Percentiles rank a stretch among this genome's conserved stretches.
Evolutionary conservation across 53 echinoderm and acorn worm genomes (phyloP).

Genomic region (Astropecten irregularis): DNA sequence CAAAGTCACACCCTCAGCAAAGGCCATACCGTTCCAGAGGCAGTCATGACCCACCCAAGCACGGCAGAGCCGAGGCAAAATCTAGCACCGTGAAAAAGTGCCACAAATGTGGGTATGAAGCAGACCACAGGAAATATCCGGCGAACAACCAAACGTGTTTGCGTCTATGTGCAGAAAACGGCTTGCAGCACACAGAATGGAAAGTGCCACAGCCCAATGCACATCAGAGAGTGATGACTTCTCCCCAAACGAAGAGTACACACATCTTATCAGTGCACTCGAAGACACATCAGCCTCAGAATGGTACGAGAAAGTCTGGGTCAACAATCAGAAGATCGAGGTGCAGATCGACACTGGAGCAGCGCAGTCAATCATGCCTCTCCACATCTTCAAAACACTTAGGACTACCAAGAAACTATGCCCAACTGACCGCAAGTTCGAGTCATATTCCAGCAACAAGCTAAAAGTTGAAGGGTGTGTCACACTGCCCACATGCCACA

Average conservation of each 20-base stretch:
- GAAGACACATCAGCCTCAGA: conserved; percentile 16
- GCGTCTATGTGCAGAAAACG: conserved; percentile 42
- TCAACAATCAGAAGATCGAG: conserved; percentile 6
- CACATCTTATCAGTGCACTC: neutral
- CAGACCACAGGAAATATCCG: conserved; percentile 4
- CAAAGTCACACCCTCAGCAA: neutral
- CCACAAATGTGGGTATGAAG: neutral
- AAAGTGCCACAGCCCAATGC: neutral
- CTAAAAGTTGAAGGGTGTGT: conserved; percentile 59
- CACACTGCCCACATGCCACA: too few species aligned
- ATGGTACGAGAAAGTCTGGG: conserved; percentile 63
- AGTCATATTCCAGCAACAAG: conserved; percentile 56
- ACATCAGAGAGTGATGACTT: neutral
- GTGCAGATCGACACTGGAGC: conserved; percentile 71
- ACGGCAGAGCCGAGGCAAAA: neutral
- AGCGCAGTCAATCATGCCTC: conserved; percentile 64
- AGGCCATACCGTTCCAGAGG: neutral
- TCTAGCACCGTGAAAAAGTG: neutral
- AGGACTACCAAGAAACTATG: neutral
- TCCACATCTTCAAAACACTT: conserved; percentile 28
- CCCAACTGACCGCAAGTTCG: conserved; percentile 30
- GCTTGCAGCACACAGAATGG: conserved; percentile 10
- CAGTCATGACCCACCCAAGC: neutral
- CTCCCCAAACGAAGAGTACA: conserved; percentile 11
- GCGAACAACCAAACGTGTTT: conserved; percentile 43